Base-by-base conservation (phyloP, 1,140 invertebrate genomes). In the Leptinotarsa undecemlineata region DNA sequence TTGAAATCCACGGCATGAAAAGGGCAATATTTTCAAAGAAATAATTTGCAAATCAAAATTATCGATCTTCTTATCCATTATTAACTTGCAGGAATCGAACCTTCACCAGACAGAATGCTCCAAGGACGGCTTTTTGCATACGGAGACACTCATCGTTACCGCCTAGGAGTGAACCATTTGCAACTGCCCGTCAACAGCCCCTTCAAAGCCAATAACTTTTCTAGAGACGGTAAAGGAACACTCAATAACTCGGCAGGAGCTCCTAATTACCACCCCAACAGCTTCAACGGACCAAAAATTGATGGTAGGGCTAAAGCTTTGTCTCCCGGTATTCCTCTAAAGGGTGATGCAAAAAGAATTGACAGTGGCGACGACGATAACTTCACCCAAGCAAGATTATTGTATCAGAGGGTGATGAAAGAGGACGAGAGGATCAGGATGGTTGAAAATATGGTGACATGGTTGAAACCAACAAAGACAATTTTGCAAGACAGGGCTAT, bases 201-300 rank as follows among this genome's bases (percentile, higher is more conserved):
- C 1, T 93, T 90, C 74, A 86, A 86, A 82, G 72, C 81, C 6
- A 85, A 83, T 51, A 94, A 95, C 84, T 95, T 93, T 80, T 92
- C 94, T 81, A 90, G 97, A 51, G 97, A 98, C 86, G 97, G 97
- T 3, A 87, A 90, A 8, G 91, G 91, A 87, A 86, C 87, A 13
- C 84, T 87, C 79, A 87, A 90, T 72, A 92, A 91, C 80, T 90
- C 93, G 88, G 91, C 88, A 61, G 93, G 92, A 57, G 92, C 93
- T 17, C 97, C 97, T 1, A 98, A 98, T 86, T 99, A 98, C 84
- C 97, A 91, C 87, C 98, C 98, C 0, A 99, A 99, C 85, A 98
- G 96, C 74, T 99, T 98, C 85, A 87, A 87, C 75, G 96, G 96
- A 0, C 95, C 96, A 0, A 84, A 88, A 47, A 90, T 90, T 76